Evolutionary conservation across 2,888 invertebrate species (phyloP).

Genomic region (Phania funesta): DNA sequence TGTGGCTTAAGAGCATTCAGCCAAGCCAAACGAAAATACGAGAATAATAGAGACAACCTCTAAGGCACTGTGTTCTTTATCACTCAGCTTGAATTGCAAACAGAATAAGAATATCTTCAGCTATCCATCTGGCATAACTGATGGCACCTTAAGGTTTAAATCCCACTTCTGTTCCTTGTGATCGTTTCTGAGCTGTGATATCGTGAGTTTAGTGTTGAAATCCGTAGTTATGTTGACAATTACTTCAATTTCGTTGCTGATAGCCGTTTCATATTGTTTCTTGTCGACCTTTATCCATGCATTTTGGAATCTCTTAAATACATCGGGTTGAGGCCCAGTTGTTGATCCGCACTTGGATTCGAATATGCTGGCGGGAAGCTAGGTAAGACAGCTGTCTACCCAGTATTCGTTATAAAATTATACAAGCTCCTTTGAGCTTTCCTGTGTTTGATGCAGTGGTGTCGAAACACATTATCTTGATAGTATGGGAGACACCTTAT

Average conservation of each 20-base stretch:
- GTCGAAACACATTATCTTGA: no score
- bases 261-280: neutral
- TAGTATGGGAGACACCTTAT: no score
- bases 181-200: neutral
- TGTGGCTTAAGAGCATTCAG: neutral
- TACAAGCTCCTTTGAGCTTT: no score
- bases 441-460: no score
- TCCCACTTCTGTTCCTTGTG: constrained; percentile 12
- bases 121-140: neutral
- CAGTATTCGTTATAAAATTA: no score
- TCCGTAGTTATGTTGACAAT: no score
- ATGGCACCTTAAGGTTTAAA: neutral
- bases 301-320: neutral
- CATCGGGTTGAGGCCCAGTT: neutral
- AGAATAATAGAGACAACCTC: neutral
- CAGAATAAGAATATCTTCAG: neutral
- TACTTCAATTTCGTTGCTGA: neutral
- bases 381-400: no score
- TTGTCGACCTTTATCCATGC: neutral
- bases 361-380: no score
- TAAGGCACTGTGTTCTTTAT: neutral
- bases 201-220: neutral
- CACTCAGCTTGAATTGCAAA: neutral
- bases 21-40: neutral
- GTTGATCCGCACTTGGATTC: neutral